A percentile compares a stretch with the other conserved stretches of the same genome.
Conservation (phyloP, 2,113 vertebrate genomes). For the Corapipo altera region DNA sequence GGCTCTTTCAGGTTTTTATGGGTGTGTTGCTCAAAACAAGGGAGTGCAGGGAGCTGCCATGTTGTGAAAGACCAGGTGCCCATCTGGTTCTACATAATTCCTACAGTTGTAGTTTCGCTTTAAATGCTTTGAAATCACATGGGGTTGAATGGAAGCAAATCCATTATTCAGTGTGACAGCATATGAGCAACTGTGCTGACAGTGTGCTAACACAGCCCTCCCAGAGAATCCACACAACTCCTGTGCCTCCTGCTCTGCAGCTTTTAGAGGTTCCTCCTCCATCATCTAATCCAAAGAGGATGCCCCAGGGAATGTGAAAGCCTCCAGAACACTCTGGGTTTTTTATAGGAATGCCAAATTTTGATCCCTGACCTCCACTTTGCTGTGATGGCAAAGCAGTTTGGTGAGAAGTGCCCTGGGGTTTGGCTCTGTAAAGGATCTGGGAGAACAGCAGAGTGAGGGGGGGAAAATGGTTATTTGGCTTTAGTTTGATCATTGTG, state of each 20-base stretch:
- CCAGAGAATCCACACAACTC: background rate
- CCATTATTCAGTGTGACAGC: background rate
- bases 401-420: background rate
- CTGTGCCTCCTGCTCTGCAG: background rate
- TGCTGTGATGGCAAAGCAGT: background rate
- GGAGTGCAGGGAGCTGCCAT: background rate
- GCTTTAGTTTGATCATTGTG: fast-evolving
- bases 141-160: background rate
- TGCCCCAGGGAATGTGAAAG: background rate
- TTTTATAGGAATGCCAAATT: fast-evolving
- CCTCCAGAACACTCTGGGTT: background rate
- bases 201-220: background rate
- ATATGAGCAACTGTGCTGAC: background rate
- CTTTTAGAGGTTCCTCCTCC: background rate
- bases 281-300: background rate
- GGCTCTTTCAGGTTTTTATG: background rate
- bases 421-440: background rate
- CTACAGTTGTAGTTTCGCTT: background rate
- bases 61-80: background rate
- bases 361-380: background rate
- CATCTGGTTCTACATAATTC: background rate
- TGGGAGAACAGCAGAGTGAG: background rate
- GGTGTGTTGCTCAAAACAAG: background rate
- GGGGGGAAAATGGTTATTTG: fast-evolving
- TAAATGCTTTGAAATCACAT: background rate